phyloP scores from a whole-genome alignment of 2,113 vertebrate genomes.

The human (Homo sapiens) region GRCh38 chr12:41608501-41609000 shows the following conservation, averaged over 20 bases:
- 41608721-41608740: not conserved
- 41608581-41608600: too few relatives aligned
- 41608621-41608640: too few relatives aligned
- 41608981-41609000: constrained; percentile 24
- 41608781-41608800: not conserved
- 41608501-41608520: too few relatives aligned
- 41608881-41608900: not conserved
- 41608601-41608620: too few relatives aligned
- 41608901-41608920: not conserved
- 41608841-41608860: not conserved
- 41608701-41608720: not conserved
- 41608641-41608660: too few relatives aligned
- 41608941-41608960: not conserved
- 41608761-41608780: not conserved
- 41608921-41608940: not conserved
- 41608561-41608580: too few relatives aligned
- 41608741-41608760: not conserved
- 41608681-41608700: not conserved
- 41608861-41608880: not conserved
- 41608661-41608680: too few relatives aligned
- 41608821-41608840: not conserved
- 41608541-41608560: too few relatives aligned
- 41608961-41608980: not conserved
- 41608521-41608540: too few relatives aligned
- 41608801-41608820: not conserved